A percentile compares a stretch with the other conserved stretches of the same genome.
Evolutionary conservation across 2,797 vertebrate genomes (phyloP).

Genomic region (Bovichtus diacanthus): DNA sequence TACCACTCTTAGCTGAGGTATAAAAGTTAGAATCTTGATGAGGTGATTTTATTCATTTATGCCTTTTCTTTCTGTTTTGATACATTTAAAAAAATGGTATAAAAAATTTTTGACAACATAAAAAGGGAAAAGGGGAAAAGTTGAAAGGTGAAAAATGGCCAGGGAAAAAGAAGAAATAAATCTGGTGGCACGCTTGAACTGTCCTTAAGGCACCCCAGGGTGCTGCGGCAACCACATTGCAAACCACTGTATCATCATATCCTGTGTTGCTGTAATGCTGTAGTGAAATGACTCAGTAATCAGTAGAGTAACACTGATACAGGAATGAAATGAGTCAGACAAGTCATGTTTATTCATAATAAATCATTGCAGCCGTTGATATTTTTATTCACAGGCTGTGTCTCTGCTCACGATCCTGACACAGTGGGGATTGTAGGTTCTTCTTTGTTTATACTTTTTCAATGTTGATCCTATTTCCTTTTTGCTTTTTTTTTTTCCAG

Average conservation of each 20-base stretch:
- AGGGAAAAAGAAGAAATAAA: background rate
- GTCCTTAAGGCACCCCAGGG: background rate
- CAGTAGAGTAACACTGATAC: constrained; percentile 26
- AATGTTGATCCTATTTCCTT: background rate
- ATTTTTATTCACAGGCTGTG: constrained; percentile 7
- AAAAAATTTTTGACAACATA: background rate
- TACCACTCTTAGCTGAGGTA: background rate
- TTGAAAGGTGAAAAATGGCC: too few relatives aligned
- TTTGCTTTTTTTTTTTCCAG: background rate
- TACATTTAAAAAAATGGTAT: background rate
- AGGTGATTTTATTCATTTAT: background rate
- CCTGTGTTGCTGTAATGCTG: background rate
- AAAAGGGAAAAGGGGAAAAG: too few relatives aligned
- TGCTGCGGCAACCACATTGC: background rate
- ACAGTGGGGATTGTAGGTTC: background rate
- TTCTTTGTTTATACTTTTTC: background rate
- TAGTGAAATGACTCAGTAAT: constrained; percentile 26
- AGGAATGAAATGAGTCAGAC: constrained; percentile 27
- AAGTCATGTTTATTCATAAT: constrained; percentile 32
- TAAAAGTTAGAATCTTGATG: background rate
- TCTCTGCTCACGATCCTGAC: constrained; percentile 17
- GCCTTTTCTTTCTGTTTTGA: background rate
- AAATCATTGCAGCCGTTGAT: constrained; percentile 7
- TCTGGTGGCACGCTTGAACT: background rate
- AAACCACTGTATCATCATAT: background rate